Evolutionary conservation across 2,113 vertebrate genomes (phyloP).

Genomic region (Etheostoma spectabile): DNA sequence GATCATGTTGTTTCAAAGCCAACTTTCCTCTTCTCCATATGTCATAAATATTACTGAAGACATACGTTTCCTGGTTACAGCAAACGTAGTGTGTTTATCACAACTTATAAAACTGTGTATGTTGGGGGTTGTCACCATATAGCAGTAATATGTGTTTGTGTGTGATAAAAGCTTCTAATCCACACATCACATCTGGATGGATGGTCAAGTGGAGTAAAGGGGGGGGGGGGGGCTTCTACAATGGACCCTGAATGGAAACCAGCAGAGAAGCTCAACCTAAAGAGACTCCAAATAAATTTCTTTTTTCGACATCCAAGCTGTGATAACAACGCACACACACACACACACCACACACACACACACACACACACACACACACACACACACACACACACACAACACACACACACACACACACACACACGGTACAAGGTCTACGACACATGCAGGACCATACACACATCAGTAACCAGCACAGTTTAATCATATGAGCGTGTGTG

Average conservation of each 20-base stretch:
- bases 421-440: conserved; percentile 22
- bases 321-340: conserved; percentile 51
- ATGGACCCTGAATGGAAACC: conserved; percentile 63
- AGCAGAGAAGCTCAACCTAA: conserved; percentile 50
- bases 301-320: conserved; percentile 26
- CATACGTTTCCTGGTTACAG: not conserved
- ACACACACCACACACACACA: conserved; percentile 9
- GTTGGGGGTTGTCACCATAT: conserved; percentile 36
- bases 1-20: not conserved
- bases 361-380: conserved; percentile 28
- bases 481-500: conserved; percentile 58
- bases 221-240: conserved; percentile 46
- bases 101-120: conserved; percentile 30
- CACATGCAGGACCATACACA: conserved; percentile 21
- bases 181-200: conserved; percentile 75
- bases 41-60: not conserved
- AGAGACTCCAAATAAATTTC: conserved; percentile 45
- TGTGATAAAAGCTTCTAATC: conserved; percentile 78
- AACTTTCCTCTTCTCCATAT: not conserved
- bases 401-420: conserved; percentile 8
- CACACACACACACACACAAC: conserved; percentile 28
- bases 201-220: conserved; percentile 55
- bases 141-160: conserved; percentile 39
- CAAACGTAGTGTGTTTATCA: conserved; percentile 8
- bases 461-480: conserved; percentile 53